Base-by-base conservation (phyloP, 1,140 invertebrate genomes). In the Brevipalpus yothersi region DNA sequence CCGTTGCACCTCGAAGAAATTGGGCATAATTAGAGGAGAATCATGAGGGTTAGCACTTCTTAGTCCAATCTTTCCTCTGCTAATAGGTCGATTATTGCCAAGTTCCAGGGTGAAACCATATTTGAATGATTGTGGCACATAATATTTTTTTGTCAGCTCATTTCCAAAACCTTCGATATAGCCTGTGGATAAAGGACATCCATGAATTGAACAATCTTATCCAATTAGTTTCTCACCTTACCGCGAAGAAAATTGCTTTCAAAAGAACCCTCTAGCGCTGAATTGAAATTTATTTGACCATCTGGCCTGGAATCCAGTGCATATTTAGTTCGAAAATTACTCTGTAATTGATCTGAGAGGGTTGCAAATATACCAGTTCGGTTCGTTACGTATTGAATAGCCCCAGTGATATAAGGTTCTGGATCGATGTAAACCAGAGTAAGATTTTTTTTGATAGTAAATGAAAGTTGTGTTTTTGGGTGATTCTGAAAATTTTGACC, bases 21-120 rank as follows among this genome's bases (percentile, higher is more conserved):
- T 91, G 0, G 90, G 85, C 68, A 88, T 83, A 55, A 95, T 89
- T n/a, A 86, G 75, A 0, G 92, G 92, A 68, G 89, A 82, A 61
- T 88, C 81, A 61, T 80, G 82, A 0, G 91, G 91, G 72, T 91
- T 84, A 39, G 77, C 78, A 60, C 80, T 83, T 10, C 82, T 72
- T 10, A 93, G 67, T 60, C 79, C 80, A n/a, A 93, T 82, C 9
- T 75, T 72, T 0, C 88, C 88, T 64, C 75, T 77, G 63, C 84
- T 87, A 54, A 67, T 63, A 10, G 74, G 72, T 53, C 88, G 73
- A 2, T 91, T 67, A 23, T 87, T 9, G 21, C 19, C 19, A 21
- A 54, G 15, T n/a, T 13, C 47, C 15, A n/a, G 19, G 15, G 19
- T 49, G 15, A 17, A n/a, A n/a, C 47, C 47, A 49, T 49, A 13